phyloP scores from a whole-genome alignment of 37 sponge, comb jelly and placozoan species.

The Oopsacas minuta region DNA sequence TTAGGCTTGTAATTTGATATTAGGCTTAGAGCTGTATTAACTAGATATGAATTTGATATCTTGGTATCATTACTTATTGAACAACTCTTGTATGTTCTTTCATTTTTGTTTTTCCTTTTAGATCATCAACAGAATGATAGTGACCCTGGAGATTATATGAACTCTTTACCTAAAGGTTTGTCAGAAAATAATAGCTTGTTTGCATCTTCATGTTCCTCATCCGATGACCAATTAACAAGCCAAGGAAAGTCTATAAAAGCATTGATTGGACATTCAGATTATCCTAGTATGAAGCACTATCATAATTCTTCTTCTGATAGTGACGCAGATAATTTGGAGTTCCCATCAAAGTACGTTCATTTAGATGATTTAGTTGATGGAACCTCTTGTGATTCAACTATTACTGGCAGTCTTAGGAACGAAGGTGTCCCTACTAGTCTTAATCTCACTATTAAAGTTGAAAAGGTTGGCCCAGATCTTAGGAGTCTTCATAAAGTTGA shows the following conservation, averaged over 20 bases:
- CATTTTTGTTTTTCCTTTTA: too few relatives aligned
- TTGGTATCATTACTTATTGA: too few relatives aligned
- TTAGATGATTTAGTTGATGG: not conserved
- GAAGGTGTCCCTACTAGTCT: too few relatives aligned
- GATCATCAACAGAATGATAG: too few relatives aligned
- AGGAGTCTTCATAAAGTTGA: not conserved
- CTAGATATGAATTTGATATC: too few relatives aligned
- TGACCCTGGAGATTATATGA: not conserved
- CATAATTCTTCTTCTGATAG: not conserved
- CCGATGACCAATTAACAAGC: not conserved
- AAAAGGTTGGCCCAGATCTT: not conserved
- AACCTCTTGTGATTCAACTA: not conserved
- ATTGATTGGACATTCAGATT: not conserved
- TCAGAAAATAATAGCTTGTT: not conserved
- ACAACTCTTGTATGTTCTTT: too few relatives aligned
- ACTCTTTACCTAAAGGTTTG: not conserved
- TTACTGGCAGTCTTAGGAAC: not conserved
- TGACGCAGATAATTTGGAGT: not conserved
- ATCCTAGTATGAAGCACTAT: not conserved
- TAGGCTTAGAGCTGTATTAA: too few relatives aligned
- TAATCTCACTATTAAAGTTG: not conserved
- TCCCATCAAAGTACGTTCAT: not conserved
- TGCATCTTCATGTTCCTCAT: not conserved
- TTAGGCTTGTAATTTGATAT: too few relatives aligned
- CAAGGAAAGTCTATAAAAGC: not conserved